These are phyloP conservation scores for Virgularia gustaviana DNA, from an alignment of 92 coral and sea anemone species.

Conservation along the genomic window DNA sequence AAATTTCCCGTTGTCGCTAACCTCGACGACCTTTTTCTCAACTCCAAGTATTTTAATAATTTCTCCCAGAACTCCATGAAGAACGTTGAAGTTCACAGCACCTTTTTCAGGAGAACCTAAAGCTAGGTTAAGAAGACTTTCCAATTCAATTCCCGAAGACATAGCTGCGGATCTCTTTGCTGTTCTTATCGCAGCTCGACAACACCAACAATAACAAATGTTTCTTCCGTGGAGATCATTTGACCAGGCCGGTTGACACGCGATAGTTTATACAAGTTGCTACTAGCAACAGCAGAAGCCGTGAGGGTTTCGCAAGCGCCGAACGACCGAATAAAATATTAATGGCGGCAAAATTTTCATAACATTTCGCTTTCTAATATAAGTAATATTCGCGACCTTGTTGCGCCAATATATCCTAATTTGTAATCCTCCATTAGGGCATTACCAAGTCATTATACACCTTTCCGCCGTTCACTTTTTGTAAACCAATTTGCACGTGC, in stretches of 20 bases:
- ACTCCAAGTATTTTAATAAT: slow-evolving; percentile 82
- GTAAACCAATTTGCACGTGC: no score
- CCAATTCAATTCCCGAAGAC: slow-evolving; percentile 77
- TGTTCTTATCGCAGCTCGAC: background rate
- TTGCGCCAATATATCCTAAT: no score
- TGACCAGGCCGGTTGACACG: background rate
- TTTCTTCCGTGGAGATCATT: background rate
- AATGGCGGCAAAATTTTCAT: background rate
- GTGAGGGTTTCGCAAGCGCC: background rate
- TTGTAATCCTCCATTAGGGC: no score
- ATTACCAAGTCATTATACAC: no score
- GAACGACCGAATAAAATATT: background rate
- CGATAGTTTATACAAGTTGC: slow-evolving; percentile 7
- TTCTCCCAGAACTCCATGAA: slow-evolving; percentile 88
- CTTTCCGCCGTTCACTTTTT: no score
- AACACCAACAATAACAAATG: no score
- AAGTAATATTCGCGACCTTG: no score
- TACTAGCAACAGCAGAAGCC: slow-evolving; percentile 7
- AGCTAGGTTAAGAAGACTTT: slow-evolving; percentile 74
- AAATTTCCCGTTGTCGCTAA: slow-evolving; percentile 65
- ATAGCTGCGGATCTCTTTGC: slow-evolving; percentile 17
- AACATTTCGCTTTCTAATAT: background rate
- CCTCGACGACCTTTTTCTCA: slow-evolving; percentile 69
- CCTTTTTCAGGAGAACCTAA: slow-evolving; percentile 92
- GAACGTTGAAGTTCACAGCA: slow-evolving; percentile 89